Evolutionary conservation across 53 echinoderm and acorn worm genomes (phyloP).

Genomic region (Holothuria leucospilota): DNA sequence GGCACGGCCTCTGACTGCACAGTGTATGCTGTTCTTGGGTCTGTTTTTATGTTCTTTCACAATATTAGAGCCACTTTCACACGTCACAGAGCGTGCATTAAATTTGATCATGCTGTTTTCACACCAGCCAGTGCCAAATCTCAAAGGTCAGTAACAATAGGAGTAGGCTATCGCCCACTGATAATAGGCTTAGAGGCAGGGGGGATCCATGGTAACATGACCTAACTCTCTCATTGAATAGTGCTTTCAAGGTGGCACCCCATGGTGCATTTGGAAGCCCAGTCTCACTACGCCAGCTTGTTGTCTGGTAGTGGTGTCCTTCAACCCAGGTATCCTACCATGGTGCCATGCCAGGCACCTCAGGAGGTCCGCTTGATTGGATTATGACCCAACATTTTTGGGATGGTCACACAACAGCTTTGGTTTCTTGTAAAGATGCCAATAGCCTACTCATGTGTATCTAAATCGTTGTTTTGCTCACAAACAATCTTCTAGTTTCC

Average conservation of each 20-base stretch:
- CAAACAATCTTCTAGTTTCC: too few relatives aligned
- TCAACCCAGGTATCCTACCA: conserved; percentile 15
- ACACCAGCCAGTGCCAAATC: conserved; percentile 23
- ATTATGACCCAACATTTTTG: neutral
- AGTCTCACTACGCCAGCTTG: conserved; percentile 22
- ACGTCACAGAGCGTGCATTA: neutral
- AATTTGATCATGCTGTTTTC: conserved; percentile 5
- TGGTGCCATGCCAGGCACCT: conserved; percentile 40
- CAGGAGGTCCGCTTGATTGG: conserved; percentile 23
- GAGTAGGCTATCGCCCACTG: conserved; percentile 13
- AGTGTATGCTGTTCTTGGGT: too few relatives aligned
- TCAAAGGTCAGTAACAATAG: conserved; percentile 32
- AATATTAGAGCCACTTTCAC: too few relatives aligned
- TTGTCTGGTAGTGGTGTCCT: conserved; percentile 11
- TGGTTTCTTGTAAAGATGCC: too few relatives aligned
- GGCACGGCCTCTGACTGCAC: too few relatives aligned
- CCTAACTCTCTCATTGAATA: conserved; percentile 10
- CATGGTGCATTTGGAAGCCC: conserved; percentile 18
- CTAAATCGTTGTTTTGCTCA: too few relatives aligned
- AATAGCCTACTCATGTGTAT: too few relatives aligned
- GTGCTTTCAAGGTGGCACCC: conserved; percentile 18
- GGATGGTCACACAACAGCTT: neutral
- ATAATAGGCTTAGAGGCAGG: conserved; percentile 25
- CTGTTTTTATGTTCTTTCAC: too few relatives aligned
- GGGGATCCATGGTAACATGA: conserved; percentile 26